Conservation (phyloP, 2,797 vertebrate genomes). For the Allobates femoralis region DNA sequence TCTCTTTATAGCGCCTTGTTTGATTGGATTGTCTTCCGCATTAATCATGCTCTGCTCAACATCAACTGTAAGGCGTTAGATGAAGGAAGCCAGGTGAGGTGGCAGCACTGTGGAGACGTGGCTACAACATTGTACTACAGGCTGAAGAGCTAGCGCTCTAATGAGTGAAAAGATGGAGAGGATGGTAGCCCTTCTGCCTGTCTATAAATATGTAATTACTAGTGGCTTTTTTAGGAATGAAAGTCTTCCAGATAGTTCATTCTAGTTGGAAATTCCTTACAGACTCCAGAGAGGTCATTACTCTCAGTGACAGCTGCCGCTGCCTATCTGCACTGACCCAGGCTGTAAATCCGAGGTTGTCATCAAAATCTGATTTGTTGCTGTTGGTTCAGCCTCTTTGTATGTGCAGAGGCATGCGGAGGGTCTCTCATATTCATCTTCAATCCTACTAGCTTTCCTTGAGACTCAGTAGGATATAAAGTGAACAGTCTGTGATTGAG, state of each 20-base stretch:
- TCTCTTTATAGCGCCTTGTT: constrained; percentile 95
- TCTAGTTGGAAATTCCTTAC: neutral
- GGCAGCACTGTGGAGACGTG: neutral
- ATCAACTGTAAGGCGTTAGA: constrained; percentile 92
- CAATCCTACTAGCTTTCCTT: neutral
- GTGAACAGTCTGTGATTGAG: neutral
- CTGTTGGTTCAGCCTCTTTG: neutral
- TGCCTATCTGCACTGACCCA: neutral
- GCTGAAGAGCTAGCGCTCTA: neutral
- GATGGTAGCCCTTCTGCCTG: neutral
- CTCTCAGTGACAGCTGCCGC: neutral
- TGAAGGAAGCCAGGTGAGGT: constrained; percentile 86
- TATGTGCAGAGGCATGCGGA: neutral
- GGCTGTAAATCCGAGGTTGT: neutral
- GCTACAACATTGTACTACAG: neutral
- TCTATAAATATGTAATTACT: neutral
- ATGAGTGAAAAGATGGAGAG: neutral
- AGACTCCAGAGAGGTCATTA: neutral
- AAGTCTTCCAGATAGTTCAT: neutral
- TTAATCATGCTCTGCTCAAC: constrained; percentile 97
- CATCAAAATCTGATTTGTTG: neutral
- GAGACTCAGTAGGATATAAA: neutral
- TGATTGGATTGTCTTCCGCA: constrained; percentile 99
- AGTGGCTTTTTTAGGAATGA: neutral
- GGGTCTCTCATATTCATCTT: neutral